A percentile compares a stretch with the other conserved stretches of the same genome.
These are phyloP conservation scores for Forficula auricularia DNA, from an alignment of 1,140 invertebrate species.

Conservation along the genomic window DNA sequence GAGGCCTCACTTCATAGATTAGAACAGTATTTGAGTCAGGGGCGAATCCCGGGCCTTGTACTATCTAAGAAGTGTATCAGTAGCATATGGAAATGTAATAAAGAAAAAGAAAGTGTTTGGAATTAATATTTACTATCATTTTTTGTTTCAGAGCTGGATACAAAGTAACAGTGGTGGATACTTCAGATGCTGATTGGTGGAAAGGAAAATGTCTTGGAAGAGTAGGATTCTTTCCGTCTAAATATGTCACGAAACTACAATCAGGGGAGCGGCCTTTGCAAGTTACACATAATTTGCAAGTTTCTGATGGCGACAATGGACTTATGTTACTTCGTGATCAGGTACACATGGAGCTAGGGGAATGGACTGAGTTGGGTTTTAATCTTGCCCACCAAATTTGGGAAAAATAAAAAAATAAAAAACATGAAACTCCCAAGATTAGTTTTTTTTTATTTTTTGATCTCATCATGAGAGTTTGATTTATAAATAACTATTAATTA, in stretches of 20 bases:
- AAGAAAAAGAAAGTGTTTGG: too few species aligned
- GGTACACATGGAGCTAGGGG: slow-evolving; percentile 27
- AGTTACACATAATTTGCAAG: slow-evolving; percentile 51
- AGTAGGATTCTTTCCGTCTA: slow-evolving; percentile 85
- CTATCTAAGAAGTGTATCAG: too few species aligned
- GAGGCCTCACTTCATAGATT: too few species aligned
- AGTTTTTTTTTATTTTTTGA: not conserved
- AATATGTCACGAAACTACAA: slow-evolving; percentile 78
- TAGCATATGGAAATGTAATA: too few species aligned
- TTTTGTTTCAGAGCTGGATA: slow-evolving; percentile 57
- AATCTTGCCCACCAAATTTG: too few species aligned
- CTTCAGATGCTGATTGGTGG: slow-evolving; percentile 92
- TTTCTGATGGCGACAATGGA: slow-evolving; percentile 39
- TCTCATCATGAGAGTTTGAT: too few species aligned
- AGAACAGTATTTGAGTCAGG: too few species aligned
- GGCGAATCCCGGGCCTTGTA: too few species aligned
- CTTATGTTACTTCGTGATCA: slow-evolving; percentile 48
- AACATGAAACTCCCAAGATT: not conserved
- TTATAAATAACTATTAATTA: too few species aligned
- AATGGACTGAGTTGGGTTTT: too few species aligned
- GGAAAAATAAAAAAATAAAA: not conserved
- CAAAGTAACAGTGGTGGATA: slow-evolving; percentile 86
- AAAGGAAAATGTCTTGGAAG: slow-evolving; percentile 83
- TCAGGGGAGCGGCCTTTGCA: slow-evolving; percentile 77
- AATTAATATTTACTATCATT: not conserved